Evolutionary conservation across 2,113 vertebrate species (phyloP).

Genomic region (Tachycineta bicolor): DNA sequence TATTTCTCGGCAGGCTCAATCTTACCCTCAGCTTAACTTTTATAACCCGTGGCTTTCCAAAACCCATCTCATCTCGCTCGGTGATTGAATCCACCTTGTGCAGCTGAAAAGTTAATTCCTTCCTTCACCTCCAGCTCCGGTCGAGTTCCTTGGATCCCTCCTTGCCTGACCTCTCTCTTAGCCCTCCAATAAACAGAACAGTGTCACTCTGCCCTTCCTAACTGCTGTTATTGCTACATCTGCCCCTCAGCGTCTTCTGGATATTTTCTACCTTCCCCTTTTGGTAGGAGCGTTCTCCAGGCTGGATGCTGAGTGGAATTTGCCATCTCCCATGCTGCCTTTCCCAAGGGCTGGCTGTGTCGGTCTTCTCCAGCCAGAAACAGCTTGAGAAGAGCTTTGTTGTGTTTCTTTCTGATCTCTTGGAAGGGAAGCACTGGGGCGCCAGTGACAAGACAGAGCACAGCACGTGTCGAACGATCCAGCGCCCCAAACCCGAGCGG

Average conservation of each 20-base stretch:
- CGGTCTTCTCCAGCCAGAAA: not conserved
- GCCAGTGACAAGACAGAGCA: not conserved
- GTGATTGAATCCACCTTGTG: not conserved
- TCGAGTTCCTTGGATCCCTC: not conserved
- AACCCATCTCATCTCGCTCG: not conserved
- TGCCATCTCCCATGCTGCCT: not conserved
- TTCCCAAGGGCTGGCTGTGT: not conserved
- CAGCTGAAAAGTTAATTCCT: not conserved
- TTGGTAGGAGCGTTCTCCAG: rapidly evolving
- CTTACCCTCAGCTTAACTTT: not conserved
- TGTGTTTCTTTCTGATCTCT: not conserved
- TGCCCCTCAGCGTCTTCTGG: rapidly evolving
- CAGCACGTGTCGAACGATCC: not conserved
- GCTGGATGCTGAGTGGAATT: not conserved
- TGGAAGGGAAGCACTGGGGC: not conserved
- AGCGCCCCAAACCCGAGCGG: not conserved
- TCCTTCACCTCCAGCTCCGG: not conserved
- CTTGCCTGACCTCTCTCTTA: not conserved
- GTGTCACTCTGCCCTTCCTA: not conserved
- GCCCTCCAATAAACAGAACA: not conserved
- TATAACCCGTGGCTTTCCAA: not conserved
- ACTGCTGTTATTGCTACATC: not conserved
- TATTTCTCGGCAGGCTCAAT: not conserved
- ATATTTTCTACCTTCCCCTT: rapidly evolving
- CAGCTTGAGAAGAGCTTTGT: not conserved